Base-by-base conservation (phyloP, 2,888 invertebrate genomes). In the Hartigia nigra region DNA sequence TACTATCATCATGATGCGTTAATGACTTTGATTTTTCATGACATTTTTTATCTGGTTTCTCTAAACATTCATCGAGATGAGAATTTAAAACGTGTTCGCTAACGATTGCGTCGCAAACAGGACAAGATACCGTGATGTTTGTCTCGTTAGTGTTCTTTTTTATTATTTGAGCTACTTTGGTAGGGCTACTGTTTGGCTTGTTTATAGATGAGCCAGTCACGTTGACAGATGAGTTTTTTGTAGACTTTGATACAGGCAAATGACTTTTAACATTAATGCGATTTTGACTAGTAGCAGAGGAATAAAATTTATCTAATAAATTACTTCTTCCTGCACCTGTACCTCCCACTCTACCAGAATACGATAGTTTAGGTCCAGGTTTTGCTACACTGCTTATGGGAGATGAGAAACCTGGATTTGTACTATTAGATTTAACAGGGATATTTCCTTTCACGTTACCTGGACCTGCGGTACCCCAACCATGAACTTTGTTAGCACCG, bases 301-400 rank as follows among this genome's bases (percentile, higher is more conserved):
- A 69, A 12, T 31, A 39, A 82, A 83, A 87, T 83, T 87, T 88
- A 75, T 87, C 85, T 12, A 91, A 69, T 12, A 91, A 84, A 81
- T 84, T 89, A 79, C 91, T 90, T 75, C 75, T 84, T 2, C 91
- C 91, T 12, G 81, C 82, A 70, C 79, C 81, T 32, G 78, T 77
- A n/a, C 91, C 91, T 36, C 91, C 91, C 34, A 90, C 72, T 74
- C 81, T 78, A 70, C 88, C 90, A 39, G 87, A 84, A 75, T 70
- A 85, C 23, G 83, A 84, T 37, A 88, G 81, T 76, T 75, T 77
- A 9, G 81, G 76, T 70, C 23, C 79, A 12, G 12, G 70, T 31
- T 74, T 82, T 74, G 79, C 77, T 74, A 76, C 76, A 31, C 12
- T 34, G 31, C 72, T 72, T 34, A 34, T 74, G 72, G 32, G 36